Evolutionary conservation across 2,888 invertebrate genomes (phyloP), one percentile per base, ranked within the genome.

Genomic region (Machimus rusticus): DNA sequence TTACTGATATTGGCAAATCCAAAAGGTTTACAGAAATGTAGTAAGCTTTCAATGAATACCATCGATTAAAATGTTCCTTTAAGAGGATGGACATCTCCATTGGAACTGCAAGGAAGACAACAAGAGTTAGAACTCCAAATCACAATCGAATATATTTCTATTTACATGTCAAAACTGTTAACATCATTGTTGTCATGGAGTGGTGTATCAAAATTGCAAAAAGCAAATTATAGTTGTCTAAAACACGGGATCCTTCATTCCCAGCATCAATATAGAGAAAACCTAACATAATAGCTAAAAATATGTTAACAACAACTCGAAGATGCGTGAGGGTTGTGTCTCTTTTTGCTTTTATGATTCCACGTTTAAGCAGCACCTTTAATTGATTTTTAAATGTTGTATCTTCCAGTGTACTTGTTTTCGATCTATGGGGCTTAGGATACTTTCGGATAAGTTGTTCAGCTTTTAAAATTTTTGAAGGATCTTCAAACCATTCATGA

Each of bases 171-270:
- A 97, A 94, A 88, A 97, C 96, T 0, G 97, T 97, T 28, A 97
- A 93, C 97, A 97, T 97, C 97, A 97, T 97, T 0, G 97, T 96
- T 1, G 97, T 96, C 96, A 97, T 97, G 94, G 97, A 98, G 90
- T 98, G 96, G 92, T 99, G 98, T 94, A 99, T 97, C 88, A 98
- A 94, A 90, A 98, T 97, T 46, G 98, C 96, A 93, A 99, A 99
- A 12, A 98, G 93, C 88, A 98, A 94, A 93, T 97, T 97, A 90
- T 97, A 97, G 92, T 97, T 97, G 90, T 97, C 96, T 82, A 97
- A 90, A 0, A 97, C 96, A 89, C 96, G 93, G 0, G 95, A 95
- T 0, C 96, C 97, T 89, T 97, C 96, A 88, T 94, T 94, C 0
- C 97, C 97, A 2, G 96, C 94, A 89, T 95, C 94, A 90, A 95